These are phyloP conservation scores for Pelochelys cantorii DNA, from an alignment of 2,797 vertebrate species.

Conservation along the genomic window DNA sequence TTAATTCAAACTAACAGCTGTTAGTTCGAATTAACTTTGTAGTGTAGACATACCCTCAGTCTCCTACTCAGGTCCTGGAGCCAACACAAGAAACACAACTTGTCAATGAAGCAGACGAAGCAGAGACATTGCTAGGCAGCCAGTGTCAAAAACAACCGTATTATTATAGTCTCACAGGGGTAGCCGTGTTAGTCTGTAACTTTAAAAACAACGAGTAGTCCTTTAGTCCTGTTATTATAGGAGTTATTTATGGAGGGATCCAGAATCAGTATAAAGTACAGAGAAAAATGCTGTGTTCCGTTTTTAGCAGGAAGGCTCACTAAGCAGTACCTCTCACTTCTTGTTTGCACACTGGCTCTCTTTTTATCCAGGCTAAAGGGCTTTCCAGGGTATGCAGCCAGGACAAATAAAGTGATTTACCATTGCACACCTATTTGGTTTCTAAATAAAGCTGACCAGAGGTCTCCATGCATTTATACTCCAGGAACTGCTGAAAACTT, in stretches of 20 bases:
- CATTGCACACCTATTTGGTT: slow-evolving; percentile 69
- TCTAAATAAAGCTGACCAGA: slow-evolving; percentile 70
- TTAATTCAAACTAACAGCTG: too few species aligned
- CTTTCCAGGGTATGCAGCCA: slow-evolving; percentile 50
- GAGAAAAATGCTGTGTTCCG: slow-evolving; percentile 38
- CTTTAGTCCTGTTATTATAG: slow-evolving; percentile 2
- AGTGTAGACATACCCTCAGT: too few species aligned
- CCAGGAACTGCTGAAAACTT: slow-evolving; percentile 33
- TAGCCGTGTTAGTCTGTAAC: too few species aligned
- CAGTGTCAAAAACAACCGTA: slow-evolving; percentile 5
- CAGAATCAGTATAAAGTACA: neutral
- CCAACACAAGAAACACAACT: neutral
- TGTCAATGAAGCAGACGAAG: slow-evolving; percentile 18
- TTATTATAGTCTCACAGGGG: too few species aligned
- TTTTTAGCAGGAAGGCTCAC: slow-evolving; percentile 39
- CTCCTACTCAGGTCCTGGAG: neutral
- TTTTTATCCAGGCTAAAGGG: slow-evolving; percentile 49
- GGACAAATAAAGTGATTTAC: slow-evolving; percentile 62
- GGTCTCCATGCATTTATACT: slow-evolving; percentile 51
- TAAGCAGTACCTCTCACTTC: slow-evolving; percentile 3
- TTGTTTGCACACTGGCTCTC: slow-evolving; percentile 46
- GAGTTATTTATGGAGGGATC: slow-evolving; percentile 22
- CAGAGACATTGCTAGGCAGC: neutral
- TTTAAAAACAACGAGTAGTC: too few species aligned
- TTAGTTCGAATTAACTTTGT: too few species aligned